Conservation (phyloP, 2,797 vertebrate genomes). For the Pampus argenteus region DNA sequence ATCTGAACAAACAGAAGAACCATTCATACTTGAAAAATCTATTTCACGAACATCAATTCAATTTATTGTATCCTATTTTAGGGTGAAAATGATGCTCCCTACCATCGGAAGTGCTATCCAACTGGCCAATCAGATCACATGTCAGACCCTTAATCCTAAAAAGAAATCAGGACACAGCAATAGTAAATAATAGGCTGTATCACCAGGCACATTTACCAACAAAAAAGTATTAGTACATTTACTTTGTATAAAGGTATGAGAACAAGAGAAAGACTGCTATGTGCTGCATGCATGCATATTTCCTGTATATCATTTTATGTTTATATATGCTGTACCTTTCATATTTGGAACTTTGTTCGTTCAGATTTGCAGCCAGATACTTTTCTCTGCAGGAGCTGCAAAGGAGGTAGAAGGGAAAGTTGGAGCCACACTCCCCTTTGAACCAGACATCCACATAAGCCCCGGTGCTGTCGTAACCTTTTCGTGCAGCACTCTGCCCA, state of each 20-base stretch:
- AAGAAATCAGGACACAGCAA: slow-evolving; percentile 22
- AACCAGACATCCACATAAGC: slow-evolving; percentile 89
- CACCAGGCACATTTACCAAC: background rate
- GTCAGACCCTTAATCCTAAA: slow-evolving; percentile 83
- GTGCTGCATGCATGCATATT: background rate
- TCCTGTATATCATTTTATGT: background rate
- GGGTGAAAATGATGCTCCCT: slow-evolving; percentile 27
- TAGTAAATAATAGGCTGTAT: background rate
- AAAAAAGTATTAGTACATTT: background rate
- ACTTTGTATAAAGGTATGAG: background rate
- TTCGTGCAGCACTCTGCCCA: slow-evolving; percentile 85
- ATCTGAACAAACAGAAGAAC: slow-evolving; percentile 68
- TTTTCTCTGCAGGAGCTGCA: slow-evolving; percentile 86
- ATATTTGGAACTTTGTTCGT: slow-evolving; percentile 72
- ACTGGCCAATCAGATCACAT: slow-evolving; percentile 85
- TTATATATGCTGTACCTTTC: slow-evolving; percentile 72
- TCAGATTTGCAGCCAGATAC: slow-evolving; percentile 82
- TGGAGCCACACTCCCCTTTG: slow-evolving; percentile 88
- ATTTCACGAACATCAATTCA: background rate
- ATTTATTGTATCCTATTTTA: background rate
- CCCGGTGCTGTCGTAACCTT: slow-evolving; percentile 88
- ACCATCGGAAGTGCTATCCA: slow-evolving; percentile 87
- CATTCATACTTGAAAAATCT: background rate
- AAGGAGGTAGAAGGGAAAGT: slow-evolving; percentile 88
- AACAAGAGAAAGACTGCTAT: background rate